phyloP scores from a whole-genome alignment of 1,140 invertebrate species.

The Drosophila subobscura region DNA sequence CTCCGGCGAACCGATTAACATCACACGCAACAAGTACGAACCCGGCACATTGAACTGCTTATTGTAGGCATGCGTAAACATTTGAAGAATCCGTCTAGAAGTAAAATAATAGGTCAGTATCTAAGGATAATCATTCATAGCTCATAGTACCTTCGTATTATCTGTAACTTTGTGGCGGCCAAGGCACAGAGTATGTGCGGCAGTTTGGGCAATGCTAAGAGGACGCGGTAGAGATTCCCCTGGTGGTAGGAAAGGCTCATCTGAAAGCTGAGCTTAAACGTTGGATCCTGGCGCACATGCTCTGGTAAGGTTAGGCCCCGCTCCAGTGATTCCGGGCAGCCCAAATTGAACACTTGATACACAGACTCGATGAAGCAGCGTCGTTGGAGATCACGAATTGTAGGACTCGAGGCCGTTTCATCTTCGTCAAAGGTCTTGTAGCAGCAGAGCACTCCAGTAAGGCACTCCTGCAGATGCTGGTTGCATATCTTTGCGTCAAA shows the following conservation, averaged over 20 bases:
- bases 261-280: constrained; percentile 66
- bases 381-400: constrained; percentile 39
- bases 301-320: constrained; percentile 80
- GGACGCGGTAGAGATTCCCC: constrained; percentile 84
- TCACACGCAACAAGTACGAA: constrained; percentile 74
- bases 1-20: constrained; percentile 58
- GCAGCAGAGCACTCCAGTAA: constrained; percentile 85
- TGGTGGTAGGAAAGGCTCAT: constrained; percentile 84
- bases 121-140: constrained; percentile 20
- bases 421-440: constrained; percentile 85
- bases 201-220: constrained; percentile 81
- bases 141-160: constrained; percentile 84
- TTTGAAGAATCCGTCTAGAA: constrained; percentile 83
- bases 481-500: constrained; percentile 86
- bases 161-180: constrained; percentile 83
- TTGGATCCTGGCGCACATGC: constrained; percentile 43
- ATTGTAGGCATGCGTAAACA: constrained; percentile 85
- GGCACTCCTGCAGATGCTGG: constrained; percentile 86
- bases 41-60: constrained; percentile 84
- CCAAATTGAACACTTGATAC: constrained; percentile 85
- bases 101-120: constrained; percentile 4
- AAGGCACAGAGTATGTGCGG: constrained; percentile 84
- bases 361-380: constrained; percentile 84
- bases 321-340: constrained; percentile 82
- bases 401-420: constrained; percentile 16